Evolutionary conservation across 2,113 vertebrate species (phyloP).

Genomic region (Thinocorus orbignyianus): DNA sequence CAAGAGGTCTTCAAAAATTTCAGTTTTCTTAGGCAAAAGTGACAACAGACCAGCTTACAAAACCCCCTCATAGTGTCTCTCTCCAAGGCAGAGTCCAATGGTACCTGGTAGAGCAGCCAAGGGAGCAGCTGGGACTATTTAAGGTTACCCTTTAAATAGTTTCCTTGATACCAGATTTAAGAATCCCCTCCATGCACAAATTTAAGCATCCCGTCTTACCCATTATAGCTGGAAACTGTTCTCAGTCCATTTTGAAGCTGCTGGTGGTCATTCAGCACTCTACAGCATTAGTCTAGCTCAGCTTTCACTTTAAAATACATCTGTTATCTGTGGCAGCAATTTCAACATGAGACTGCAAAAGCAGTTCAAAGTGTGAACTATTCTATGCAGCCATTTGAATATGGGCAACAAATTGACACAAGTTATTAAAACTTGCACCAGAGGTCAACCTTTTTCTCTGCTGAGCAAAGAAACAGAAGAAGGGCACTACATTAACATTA

Average conservation of each 20-base stretch:
- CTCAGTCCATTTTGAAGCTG: neutral
- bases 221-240: neutral
- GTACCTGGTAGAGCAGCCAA: neutral
- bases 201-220: neutral
- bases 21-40: neutral
- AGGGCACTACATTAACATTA: neutral
- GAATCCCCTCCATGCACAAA: neutral
- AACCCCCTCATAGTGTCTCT: neutral
- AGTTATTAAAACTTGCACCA: neutral
- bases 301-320: neutral
- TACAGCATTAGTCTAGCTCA: neutral
- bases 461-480: neutral
- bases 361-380: neutral
- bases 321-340: neutral
- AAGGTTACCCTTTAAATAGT: neutral
- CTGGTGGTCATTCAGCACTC: neutral
- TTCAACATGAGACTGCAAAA: neutral
- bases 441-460: neutral
- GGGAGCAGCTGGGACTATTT: neutral
- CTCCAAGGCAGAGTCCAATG: neutral
- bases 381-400: neutral
- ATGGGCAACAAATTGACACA: rapidly evolving
- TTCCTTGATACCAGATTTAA: neutral
- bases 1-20: neutral
- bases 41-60: neutral